phyloP scores from a whole-genome alignment of 2,113 vertebrate genomes.

The Bujurquina vittata region DNA sequence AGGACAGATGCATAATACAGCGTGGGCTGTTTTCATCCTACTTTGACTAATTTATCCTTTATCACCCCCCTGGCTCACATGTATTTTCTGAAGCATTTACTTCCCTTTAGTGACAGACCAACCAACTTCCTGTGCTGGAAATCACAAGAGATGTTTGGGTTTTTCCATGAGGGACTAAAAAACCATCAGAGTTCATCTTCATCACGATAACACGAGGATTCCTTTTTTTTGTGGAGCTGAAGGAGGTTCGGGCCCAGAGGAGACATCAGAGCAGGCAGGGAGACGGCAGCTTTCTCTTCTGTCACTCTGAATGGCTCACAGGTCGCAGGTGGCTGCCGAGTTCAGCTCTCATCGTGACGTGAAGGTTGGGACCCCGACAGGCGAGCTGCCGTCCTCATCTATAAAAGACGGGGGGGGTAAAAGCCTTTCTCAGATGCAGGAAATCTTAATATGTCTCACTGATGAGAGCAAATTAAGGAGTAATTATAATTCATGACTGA shows the following conservation, averaged over 20 bases:
- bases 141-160: neutral
- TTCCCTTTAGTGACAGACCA: neutral
- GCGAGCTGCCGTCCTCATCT: neutral
- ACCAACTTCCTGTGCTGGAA: neutral
- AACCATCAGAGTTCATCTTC: neutral
- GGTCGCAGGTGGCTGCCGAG: constrained; percentile 1
- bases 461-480: neutral
- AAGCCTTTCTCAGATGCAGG: neutral
- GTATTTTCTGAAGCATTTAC: neutral
- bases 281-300: neutral
- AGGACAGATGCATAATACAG: rapidly evolving
- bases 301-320: neutral
- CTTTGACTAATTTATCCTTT: no score
- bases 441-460: neutral
- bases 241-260: neutral
- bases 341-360: neutral
- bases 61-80: neutral
- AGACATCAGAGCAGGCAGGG: neutral
- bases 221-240: neutral
- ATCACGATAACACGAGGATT: no score
- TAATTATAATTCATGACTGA: neutral
- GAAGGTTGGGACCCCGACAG: neutral
- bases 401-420: neutral
- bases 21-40: neutral
- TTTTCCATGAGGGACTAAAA: neutral